Conservation (phyloP, 2,888 invertebrate species). For the Timandra comae region DNA sequence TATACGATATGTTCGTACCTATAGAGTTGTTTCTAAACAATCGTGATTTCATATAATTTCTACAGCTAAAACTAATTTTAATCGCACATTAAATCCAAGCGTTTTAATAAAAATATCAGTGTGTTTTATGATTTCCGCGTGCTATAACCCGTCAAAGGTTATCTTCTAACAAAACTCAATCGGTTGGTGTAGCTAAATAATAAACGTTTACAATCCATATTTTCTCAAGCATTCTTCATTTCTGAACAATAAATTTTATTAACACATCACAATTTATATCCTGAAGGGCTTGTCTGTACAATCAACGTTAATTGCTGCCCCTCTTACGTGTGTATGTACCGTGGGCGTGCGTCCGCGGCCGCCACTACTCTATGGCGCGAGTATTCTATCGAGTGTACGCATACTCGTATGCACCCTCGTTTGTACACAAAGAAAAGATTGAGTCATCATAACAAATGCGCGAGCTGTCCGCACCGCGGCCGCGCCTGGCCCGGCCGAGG, state of each 20-base stretch:
- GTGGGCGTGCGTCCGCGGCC: constrained; percentile 46
- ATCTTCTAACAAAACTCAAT: too few species aligned
- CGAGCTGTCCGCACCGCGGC: constrained; percentile 39
- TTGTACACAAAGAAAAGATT: constrained; percentile 66
- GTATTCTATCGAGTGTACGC: constrained; percentile 32
- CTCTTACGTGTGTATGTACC: constrained; percentile 49
- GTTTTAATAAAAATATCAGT: too few species aligned
- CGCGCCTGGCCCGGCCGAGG: constrained; percentile 32
- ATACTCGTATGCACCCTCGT: constrained; percentile 43
- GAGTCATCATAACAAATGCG: constrained; percentile 76
- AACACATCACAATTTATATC: constrained; percentile 66
- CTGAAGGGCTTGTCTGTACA: constrained; percentile 46
- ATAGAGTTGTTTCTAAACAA: constrained; percentile 15
- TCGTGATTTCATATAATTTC: too few species aligned
- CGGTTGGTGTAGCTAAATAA: too few species aligned
- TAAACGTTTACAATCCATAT: too few species aligned
- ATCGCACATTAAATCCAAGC: too few species aligned
- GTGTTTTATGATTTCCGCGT: too few species aligned
- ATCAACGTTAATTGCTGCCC: constrained; percentile 69
- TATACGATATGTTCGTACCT: constrained; percentile 20
- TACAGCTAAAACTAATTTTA: too few species aligned
- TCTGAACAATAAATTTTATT: constrained; percentile 66
- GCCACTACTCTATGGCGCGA: too few species aligned
- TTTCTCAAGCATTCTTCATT: constrained; percentile 60
- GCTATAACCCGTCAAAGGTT: too few species aligned